Base-by-base conservation (phyloP, 2,113 vertebrate species). In the Epinephelus lanceolatus region DNA sequence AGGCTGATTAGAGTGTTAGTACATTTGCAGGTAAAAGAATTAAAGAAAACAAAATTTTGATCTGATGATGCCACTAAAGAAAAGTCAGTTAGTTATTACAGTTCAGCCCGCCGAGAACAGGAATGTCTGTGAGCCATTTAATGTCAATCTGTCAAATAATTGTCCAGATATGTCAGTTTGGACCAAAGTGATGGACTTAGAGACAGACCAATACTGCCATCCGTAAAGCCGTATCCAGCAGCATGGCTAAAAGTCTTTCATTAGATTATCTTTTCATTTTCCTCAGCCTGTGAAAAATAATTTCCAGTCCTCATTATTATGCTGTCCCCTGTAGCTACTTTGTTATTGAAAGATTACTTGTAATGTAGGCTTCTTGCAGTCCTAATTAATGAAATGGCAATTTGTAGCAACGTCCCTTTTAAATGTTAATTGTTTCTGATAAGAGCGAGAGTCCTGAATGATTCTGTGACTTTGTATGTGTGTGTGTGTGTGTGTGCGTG, bases 381-480 rank as follows among this genome's bases (percentile, higher is more conserved):
- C 55, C 69, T 88, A 88, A 91, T 93, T 87, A 87, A 88, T 92
- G 78, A 77, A 91, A 84, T 59, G 65, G 71, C 78, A 74, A 82
- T 91, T 88, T 90, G 80, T 78, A 33, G 56, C 19, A 19, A 65
- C 69, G 1, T 86, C 53, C 60, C 79, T 86, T 83, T 91, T 80
- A 87, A 91, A 89, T 25, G n/a, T 74, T 89, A 90, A 93, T 88
- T 94, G 83, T 80, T 87, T 70, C 71, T 86, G 89, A 93, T 92
- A 92, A 93, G 86, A 90, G 55, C 60, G 79, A 72, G 73, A 77
- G 10, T 68, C 70, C 57, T 53, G 68, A 78, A 80, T 74, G 33
- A 76, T 80, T 73, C 78, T 80, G 15, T 76, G 51, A 18, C 51
- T 69, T 9, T 59, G 51, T 30, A 27, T 63, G 37, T 71, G 21